A percentile compares a stretch with the other conserved stretches of the same genome.
These are phyloP conservation scores for Colistium nudipinnis DNA, from an alignment of 2,113 vertebrate species.

Conservation along the genomic window DNA sequence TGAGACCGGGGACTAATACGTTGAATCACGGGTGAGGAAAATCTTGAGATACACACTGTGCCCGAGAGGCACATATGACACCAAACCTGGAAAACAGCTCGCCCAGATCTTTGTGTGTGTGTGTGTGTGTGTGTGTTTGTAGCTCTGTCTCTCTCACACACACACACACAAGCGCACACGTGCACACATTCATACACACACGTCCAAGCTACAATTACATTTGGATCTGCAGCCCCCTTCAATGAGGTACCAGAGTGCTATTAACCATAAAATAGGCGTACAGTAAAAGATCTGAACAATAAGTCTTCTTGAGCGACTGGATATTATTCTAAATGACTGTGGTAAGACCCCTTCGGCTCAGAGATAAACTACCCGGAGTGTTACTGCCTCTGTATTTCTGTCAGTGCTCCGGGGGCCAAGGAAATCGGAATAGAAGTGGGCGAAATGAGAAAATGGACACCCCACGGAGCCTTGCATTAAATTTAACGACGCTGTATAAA, in stretches of 20 bases:
- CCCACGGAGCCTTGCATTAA: conserved; percentile 60
- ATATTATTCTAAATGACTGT: conserved; percentile 44
- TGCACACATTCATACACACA: conserved; percentile 27
- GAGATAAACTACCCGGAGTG: conserved; percentile 27
- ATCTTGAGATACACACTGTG: conserved; percentile 24
- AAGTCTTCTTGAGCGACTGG: conserved; percentile 31
- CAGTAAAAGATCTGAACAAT: conserved; percentile 19
- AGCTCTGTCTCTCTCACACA: background rate
- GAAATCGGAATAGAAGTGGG: conserved; percentile 54
- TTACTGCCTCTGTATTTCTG: conserved; percentile 50
- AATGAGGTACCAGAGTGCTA: conserved; percentile 18
- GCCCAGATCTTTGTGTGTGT: conserved; percentile 50
- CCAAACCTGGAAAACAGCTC: conserved; percentile 49
- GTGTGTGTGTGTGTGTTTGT: conserved; percentile 36
- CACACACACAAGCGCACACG: conserved; percentile 20
- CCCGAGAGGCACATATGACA: conserved; percentile 53
- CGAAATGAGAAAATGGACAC: conserved; percentile 54
- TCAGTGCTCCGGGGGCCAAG: conserved; percentile 38
- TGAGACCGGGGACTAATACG: conserved; percentile 46
- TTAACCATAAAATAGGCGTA: conserved; percentile 28
- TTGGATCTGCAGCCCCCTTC: conserved; percentile 24
- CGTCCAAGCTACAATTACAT: conserved; percentile 48
- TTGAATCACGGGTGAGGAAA: conserved; percentile 64
- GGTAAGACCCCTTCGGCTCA: conserved; percentile 36
- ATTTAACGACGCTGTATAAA: conserved; percentile 68